Evolutionary conservation across 2,888 invertebrate species (phyloP).

Genomic region (Panzeria rudis): DNA sequence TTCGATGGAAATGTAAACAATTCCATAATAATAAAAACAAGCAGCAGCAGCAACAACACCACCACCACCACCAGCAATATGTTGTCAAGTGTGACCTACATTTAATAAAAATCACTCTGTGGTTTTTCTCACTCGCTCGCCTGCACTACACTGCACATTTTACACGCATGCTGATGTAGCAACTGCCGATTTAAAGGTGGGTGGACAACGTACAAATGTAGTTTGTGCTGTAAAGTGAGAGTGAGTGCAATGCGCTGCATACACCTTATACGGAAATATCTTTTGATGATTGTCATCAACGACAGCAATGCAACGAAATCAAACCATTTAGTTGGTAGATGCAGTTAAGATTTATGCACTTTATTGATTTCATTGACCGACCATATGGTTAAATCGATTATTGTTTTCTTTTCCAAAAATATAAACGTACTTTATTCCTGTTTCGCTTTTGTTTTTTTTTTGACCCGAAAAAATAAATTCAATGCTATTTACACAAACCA

Average conservation of each 20-base stretch:
- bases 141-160: constrained; percentile 27
- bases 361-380: constrained; percentile 62
- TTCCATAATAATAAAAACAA: constrained; percentile 59
- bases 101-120: constrained; percentile 54
- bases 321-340: constrained; percentile 27
- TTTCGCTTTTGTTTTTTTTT: background rate
- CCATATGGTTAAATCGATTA: constrained; percentile 65
- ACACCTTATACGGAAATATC: constrained; percentile 71
- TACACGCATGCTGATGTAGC: constrained; percentile 29
- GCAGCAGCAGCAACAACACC: background rate
- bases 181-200: constrained; percentile 58
- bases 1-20: constrained; percentile 69
- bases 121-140: constrained; percentile 38
- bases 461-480: constrained; percentile 36
- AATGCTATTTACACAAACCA: constrained; percentile 54
- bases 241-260: constrained; percentile 61
- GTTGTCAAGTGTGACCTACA: constrained; percentile 71
- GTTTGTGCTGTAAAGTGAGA: constrained; percentile 63
- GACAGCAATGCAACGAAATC: constrained; percentile 44
- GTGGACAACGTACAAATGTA: constrained; percentile 19
- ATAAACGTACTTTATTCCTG: background rate
- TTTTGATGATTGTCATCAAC: constrained; percentile 47
- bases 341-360: constrained; percentile 64
- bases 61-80: constrained; percentile 5
- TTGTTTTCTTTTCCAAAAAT: constrained; percentile 52